Evolutionary conservation across 2,113 vertebrate genomes (phyloP).

Genomic region (Uria lomvia): DNA sequence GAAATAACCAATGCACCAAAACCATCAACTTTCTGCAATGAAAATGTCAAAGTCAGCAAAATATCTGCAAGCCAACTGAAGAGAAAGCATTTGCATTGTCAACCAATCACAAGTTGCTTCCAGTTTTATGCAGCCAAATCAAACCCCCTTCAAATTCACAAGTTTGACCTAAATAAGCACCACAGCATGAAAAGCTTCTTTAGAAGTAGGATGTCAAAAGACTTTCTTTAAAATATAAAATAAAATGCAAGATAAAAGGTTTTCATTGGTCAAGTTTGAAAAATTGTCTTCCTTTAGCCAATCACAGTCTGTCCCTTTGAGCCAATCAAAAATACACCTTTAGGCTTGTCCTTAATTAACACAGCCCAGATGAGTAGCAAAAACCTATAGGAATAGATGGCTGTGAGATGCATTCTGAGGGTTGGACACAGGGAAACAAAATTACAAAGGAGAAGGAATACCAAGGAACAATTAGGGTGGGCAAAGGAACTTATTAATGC

Average conservation of each 20-base stretch:
- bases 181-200: constrained; percentile 71
- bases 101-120: constrained; percentile 62
- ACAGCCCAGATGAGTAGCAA: constrained; percentile 32
- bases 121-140: constrained; percentile 70
- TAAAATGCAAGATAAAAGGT: constrained; percentile 66
- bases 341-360: constrained; percentile 34
- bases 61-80: constrained; percentile 71
- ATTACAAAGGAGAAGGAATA: constrained; percentile 39
- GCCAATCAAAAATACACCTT: constrained; percentile 52
- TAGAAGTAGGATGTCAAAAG: constrained; percentile 63
- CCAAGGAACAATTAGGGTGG: constrained; percentile 18
- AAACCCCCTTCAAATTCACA: constrained; percentile 65
- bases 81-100: constrained; percentile 47
- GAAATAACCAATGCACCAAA: constrained; percentile 67
- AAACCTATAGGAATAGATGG: constrained; percentile 8
- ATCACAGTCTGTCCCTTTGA: constrained; percentile 60
- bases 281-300: constrained; percentile 72
- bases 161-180: constrained; percentile 77
- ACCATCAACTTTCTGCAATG: constrained; percentile 66
- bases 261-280: constrained; percentile 74
- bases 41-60: constrained; percentile 29
- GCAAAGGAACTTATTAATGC: constrained; percentile 55
- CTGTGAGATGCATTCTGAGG: constrained; percentile 35
- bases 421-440: neutral
- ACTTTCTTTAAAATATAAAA: constrained; percentile 56